A percentile compares a stretch with the other conserved stretches of the same genome.
phyloP scores from a whole-genome alignment of 1,140 invertebrate genomes.

The Riptortus pedestris region DNA sequence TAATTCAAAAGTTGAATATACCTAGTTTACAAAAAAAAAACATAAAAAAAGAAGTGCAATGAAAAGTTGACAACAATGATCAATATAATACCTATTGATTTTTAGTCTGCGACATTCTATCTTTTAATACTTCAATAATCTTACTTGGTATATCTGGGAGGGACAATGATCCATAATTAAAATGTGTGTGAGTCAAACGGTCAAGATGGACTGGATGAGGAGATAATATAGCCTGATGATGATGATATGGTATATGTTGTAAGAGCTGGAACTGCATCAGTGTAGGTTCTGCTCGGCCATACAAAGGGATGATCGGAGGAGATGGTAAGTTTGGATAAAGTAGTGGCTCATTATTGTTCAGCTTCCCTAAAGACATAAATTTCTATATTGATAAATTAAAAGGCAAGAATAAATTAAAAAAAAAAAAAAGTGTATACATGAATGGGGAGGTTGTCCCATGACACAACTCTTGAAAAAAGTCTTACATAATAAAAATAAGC shows the following conservation, averaged over 20 bases:
- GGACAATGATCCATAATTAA: slow-evolving; percentile 21
- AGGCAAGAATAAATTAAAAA: no score
- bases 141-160: slow-evolving; percentile 26
- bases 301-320: not conserved
- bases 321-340: slow-evolving; percentile 2
- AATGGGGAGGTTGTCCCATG: no score
- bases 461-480: no score
- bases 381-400: no score
- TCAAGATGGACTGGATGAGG: slow-evolving; percentile 12
- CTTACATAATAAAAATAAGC: no score
- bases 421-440: no score
- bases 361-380: not conserved
- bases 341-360: not conserved
- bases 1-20: no score
- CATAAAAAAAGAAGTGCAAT: not conserved
- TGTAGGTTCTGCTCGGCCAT: not conserved
- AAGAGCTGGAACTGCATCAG: slow-evolving; percentile 7
- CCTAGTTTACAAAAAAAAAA: not conserved
- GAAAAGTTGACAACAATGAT: not conserved
- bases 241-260: not conserved
- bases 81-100: not conserved
- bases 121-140: not conserved
- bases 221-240: slow-evolving; percentile 7
- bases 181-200: slow-evolving; percentile 3
- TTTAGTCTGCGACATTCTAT: not conserved